Evolutionary conservation across 2,888 invertebrate species (phyloP), one percentile per base, ranked within the genome.

Genomic region (Rosalia funebris): DNA sequence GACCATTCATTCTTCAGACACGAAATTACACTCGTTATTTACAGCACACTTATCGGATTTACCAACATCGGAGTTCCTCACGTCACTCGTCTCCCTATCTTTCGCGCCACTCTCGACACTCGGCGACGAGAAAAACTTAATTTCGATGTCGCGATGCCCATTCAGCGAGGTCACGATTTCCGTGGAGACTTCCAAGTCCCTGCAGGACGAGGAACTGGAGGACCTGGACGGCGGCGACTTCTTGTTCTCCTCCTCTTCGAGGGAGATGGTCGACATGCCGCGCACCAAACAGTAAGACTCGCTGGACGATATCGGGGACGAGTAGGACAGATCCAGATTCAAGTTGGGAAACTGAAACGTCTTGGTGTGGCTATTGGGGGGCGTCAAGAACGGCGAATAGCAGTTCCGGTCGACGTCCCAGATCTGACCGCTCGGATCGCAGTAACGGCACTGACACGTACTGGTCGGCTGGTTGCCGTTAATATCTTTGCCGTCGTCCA

Each of bases 91-190:
- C 39, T 50, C 61, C 53, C 31, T 56, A 25, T 42, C 54, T 12
- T 37, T 57, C 44, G 56, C 59, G 65, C 62, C 41, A 34, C 50
- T 65, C 45, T 66, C 68, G 14, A 48, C 62, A 56, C 68, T 70
- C 55, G 71, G 59, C 71, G 88, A 85, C 69, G 89, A 88, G 81
- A 89, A 91, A 81, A 91, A 89, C 79, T 89, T 90, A 71, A 91
- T 91, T 82, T 91, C 91, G 77, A 91, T 82, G 81, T 91, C 91
- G 62, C 91, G 85, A 77, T 91, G 91, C 42, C 91, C 91, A 77
- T 91, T 90, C 70, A 88, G 86, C 41, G 91, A 91, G 17, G 91
- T 91, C 68, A 91, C 90, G 71, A 91, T 91, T 76, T 91, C 89
- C 31, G 91, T 90, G 25, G 90, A 90, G 59, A 91, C 90, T 79